Percentiles rank a stretch among this genome's conserved stretches.
Evolutionary conservation across 2,888 invertebrate genomes (phyloP).

Genomic region (Crocallis elinguaria): DNA sequence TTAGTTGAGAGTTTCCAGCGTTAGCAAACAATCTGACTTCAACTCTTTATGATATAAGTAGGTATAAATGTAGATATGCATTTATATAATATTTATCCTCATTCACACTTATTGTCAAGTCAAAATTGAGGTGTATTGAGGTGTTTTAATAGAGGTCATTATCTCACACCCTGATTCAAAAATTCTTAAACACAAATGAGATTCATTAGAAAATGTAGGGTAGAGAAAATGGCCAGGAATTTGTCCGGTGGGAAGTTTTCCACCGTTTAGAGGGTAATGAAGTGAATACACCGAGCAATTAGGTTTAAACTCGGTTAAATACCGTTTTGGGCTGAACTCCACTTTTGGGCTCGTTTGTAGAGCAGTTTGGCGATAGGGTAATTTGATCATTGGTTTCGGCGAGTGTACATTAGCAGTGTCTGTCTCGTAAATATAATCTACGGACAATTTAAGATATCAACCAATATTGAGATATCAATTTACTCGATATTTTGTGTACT

Average conservation of each 20-base stretch:
- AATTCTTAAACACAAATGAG: background rate
- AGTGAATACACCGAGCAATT: conserved; percentile 30
- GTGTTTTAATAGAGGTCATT: too few relatives aligned
- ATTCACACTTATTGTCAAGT: too few relatives aligned
- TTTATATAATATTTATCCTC: too few relatives aligned
- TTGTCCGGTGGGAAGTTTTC: conserved; percentile 12
- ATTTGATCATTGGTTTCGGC: background rate
- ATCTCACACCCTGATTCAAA: background rate
- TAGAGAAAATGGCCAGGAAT: background rate
- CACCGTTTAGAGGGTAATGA: conserved; percentile 21
- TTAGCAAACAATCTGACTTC: too few relatives aligned
- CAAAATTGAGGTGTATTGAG: too few relatives aligned
- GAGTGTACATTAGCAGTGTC: background rate
- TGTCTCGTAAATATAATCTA: too few relatives aligned
- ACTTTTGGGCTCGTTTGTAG: conserved; percentile 3
- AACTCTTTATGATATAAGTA: too few relatives aligned
- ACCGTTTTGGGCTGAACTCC: conserved; percentile 4
- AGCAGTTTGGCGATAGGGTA: background rate
- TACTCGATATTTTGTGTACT: too few relatives aligned
- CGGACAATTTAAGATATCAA: too few relatives aligned
- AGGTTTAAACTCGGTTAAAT: conserved; percentile 24
- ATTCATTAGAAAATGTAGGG: background rate
- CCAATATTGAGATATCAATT: too few relatives aligned
- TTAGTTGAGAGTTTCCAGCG: too few relatives aligned
- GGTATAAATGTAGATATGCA: too few relatives aligned